phyloP scores from a whole-genome alignment of 2,113 vertebrate genomes.

The Arvicanthis niloticus region DNA sequence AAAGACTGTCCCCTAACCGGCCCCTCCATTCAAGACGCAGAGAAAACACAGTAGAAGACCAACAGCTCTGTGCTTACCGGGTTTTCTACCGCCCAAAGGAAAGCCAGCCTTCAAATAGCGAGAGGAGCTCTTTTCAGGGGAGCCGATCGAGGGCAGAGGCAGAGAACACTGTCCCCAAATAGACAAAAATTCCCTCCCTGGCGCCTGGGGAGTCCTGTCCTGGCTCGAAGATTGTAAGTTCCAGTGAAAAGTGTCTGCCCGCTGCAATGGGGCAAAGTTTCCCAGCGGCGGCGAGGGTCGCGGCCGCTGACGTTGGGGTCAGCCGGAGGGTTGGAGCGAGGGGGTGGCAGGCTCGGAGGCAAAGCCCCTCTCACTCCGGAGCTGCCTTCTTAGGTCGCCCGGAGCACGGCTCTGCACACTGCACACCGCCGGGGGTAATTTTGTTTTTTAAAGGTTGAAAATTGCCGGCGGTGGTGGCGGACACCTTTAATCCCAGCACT shows the following conservation, averaged over 20 bases:
- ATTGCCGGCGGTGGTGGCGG: too few species aligned
- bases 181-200: constrained; percentile 12
- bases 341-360: neutral
- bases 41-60: neutral
- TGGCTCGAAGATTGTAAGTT: constrained; percentile 78
- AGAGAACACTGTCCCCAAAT: constrained; percentile 29
- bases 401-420: constrained; percentile 31
- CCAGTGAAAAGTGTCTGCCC: constrained; percentile 75
- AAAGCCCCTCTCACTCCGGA: constrained; percentile 20
- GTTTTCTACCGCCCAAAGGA: constrained; percentile 55
- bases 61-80: constrained; percentile 69
- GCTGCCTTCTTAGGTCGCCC: constrained; percentile 9
- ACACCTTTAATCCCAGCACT: too few species aligned
- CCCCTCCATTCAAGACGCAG: neutral
- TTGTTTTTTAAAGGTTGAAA: too few species aligned
- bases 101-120: constrained; percentile 57
- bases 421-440: too few species aligned
- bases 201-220: constrained; percentile 14
- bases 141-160: constrained; percentile 22
- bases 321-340: neutral
- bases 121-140: constrained; percentile 33
- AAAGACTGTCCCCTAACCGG: neutral
- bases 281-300: constrained; percentile 47
- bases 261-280: constrained; percentile 80
- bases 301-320: constrained; percentile 6